Conservation (phyloP, 2,113 vertebrate genomes). For the Chrysemys picta region DNA sequence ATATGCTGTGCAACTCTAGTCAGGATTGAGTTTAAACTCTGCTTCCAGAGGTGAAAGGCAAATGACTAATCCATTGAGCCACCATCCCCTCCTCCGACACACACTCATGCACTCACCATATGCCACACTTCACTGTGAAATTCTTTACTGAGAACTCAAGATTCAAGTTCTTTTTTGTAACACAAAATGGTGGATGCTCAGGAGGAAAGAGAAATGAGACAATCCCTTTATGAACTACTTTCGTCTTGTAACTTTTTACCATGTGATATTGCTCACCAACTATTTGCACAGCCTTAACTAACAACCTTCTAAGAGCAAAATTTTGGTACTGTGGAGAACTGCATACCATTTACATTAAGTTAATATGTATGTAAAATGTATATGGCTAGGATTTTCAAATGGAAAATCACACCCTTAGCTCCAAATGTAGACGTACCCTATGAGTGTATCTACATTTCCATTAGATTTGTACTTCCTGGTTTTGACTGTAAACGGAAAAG, state of each 20-base stretch:
- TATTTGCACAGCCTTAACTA: background rate
- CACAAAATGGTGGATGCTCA: background rate
- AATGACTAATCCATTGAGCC: constrained; percentile 65
- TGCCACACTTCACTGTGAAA: constrained; percentile 52
- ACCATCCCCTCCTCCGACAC: constrained; percentile 69
- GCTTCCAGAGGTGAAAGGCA: constrained; percentile 68
- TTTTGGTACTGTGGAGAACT: background rate
- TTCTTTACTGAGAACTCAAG: constrained; percentile 34
- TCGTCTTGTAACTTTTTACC: background rate
- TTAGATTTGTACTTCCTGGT: background rate
- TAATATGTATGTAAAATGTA: too few species aligned
- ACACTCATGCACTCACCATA: constrained; percentile 37
- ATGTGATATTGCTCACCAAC: background rate
- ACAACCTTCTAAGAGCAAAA: background rate
- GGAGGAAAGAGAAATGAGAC: constrained; percentile 6
- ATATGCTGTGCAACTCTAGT: constrained; percentile 40
- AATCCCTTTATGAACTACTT: background rate
- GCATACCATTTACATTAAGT: background rate
- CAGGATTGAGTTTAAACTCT: constrained; percentile 52
- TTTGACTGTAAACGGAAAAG: background rate
- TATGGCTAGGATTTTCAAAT: background rate
- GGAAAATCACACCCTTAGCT: background rate
- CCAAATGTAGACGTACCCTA: background rate
- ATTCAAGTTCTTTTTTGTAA: background rate
- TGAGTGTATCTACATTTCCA: background rate